phyloP scores from a whole-genome alignment of 1,140 invertebrate species.

The Trichonephila clavipes region DNA sequence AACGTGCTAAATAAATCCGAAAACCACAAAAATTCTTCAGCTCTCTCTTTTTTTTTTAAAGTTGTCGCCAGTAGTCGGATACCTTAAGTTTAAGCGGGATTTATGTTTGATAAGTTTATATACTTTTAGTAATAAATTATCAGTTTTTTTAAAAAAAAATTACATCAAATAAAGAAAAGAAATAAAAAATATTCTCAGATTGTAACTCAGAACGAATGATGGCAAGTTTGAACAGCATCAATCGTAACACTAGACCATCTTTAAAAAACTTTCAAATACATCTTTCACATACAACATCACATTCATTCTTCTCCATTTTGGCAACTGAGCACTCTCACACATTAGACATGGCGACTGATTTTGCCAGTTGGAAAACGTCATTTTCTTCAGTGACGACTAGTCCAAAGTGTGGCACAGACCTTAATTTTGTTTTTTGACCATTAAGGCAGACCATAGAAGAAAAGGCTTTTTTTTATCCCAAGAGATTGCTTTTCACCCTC shows the following conservation, averaged over 20 bases:
- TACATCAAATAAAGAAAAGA: no score
- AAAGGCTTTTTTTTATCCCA: background rate
- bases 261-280: background rate
- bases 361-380: background rate
- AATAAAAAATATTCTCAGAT: background rate
- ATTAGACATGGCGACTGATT: slow-evolving; percentile 14
- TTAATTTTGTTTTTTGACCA: slow-evolving; percentile 21
- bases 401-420: background rate
- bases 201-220: background rate
- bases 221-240: background rate
- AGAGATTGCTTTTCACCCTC: background rate
- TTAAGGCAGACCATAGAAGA: background rate
- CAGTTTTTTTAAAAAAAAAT: no score
- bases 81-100: no score
- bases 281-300: background rate
- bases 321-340: background rate
- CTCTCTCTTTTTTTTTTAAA: no score
- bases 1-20: no score
- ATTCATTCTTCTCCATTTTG: background rate
- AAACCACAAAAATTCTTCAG: no score
- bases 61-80: no score
- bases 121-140: no score
- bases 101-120: no score
- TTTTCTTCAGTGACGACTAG: background rate
- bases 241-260: background rate